These are phyloP conservation scores for Parthenolecanium corni DNA, from an alignment of 2,888 invertebrate species.

Conservation along the genomic window DNA sequence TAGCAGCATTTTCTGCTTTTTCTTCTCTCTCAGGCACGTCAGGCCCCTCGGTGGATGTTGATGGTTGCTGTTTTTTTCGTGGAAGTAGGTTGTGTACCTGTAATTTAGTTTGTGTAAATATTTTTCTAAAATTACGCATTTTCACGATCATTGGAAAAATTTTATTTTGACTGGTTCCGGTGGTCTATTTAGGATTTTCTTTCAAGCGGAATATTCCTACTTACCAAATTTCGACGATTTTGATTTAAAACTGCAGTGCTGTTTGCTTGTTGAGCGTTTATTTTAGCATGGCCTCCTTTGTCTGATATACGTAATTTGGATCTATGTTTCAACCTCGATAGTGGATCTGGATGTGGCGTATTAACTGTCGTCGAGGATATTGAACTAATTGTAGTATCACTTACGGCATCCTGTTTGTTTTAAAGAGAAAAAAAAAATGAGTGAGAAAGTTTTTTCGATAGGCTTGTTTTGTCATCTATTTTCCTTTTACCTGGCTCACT, in stretches of 20 bases:
- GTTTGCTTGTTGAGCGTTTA: slow-evolving; percentile 39
- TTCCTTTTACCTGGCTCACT: neutral
- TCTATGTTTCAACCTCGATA: slow-evolving; percentile 40
- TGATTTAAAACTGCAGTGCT: slow-evolving; percentile 33
- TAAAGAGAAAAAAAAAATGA: neutral
- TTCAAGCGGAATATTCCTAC: no score
- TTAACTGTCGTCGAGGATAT: slow-evolving; percentile 20
- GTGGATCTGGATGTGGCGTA: slow-evolving; percentile 38
- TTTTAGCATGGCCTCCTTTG: slow-evolving; percentile 35
- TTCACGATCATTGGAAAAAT: no score
- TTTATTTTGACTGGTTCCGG: no score
- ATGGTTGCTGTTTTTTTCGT: slow-evolving; percentile 15
- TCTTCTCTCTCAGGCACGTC: slow-evolving; percentile 8
- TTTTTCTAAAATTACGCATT: neutral
- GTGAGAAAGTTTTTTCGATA: neutral
- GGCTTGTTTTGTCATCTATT: neutral
- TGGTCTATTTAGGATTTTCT: no score
- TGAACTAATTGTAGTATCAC: neutral
- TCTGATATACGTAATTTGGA: slow-evolving; percentile 40
- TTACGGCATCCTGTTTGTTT: neutral
- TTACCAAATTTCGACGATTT: slow-evolving; percentile 30
- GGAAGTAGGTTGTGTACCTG: slow-evolving; percentile 4
- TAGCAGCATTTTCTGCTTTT: slow-evolving; percentile 8
- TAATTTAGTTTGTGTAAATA: neutral
- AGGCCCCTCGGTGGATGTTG: neutral